Percentiles rank a stretch among this genome's conserved stretches.
phyloP scores from a whole-genome alignment of 1,140 invertebrate species.

The Lepidurus couesii region DNA sequence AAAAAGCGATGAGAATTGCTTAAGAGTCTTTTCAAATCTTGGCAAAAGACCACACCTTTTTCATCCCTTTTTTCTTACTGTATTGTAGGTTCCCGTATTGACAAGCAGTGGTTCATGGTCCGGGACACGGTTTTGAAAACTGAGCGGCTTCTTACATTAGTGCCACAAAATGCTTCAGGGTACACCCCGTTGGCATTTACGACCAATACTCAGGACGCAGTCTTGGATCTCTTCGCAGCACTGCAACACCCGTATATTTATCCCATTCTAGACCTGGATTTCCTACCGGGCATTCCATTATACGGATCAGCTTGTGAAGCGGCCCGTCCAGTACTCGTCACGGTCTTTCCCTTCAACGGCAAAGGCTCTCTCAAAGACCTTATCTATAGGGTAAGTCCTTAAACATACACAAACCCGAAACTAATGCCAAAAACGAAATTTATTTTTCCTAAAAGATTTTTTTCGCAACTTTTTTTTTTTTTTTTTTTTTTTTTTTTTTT shows the following conservation, averaged over 20 bases:
- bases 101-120: slow-evolving; percentile 85
- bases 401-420: not conserved
- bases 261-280: slow-evolving; percentile 75
- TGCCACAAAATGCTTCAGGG: slow-evolving; percentile 52
- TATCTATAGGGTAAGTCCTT: slow-evolving; percentile 66
- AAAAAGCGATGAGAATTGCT: too few species aligned
- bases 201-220: slow-evolving; percentile 53
- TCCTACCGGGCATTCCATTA: slow-evolving; percentile 40
- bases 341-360: slow-evolving; percentile 73
- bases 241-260: slow-evolving; percentile 84
- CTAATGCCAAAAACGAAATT: too few species aligned
- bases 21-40: not conserved
- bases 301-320: slow-evolving; percentile 41
- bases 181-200: slow-evolving; percentile 49
- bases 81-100: slow-evolving; percentile 61
- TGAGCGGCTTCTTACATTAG: slow-evolving; percentile 72
- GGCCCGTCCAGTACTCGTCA: slow-evolving; percentile 55
- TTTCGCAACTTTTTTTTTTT: too few species aligned
- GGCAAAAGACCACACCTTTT: not conserved
- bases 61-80: not conserved
- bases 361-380: slow-evolving; percentile 81
- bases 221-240: slow-evolving; percentile 73
- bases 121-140: slow-evolving; percentile 71
- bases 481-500: not conserved
- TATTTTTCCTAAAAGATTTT: too few species aligned